phyloP scores from a whole-genome alignment of 2,888 invertebrate genomes.

The Morpho deidamia region DNA sequence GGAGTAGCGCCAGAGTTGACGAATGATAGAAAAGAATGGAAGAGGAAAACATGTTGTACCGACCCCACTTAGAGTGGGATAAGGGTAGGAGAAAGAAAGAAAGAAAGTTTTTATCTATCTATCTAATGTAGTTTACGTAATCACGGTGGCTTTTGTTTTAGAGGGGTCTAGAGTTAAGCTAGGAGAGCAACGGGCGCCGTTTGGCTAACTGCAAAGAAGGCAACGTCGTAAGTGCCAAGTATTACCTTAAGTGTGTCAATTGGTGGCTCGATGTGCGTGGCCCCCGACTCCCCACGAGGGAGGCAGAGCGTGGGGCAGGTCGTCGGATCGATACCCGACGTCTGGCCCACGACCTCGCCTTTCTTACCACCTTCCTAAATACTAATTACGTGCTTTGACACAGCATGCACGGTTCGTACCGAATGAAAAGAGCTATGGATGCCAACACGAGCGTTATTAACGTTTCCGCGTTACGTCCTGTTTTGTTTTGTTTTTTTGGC shows the following conservation, averaged over 20 bases:
- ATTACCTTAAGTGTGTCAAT: conserved; percentile 78
- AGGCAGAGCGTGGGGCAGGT: conserved; percentile 73
- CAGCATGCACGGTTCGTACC: conserved; percentile 65
- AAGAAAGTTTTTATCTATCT: no score
- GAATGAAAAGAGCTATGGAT: conserved; percentile 70
- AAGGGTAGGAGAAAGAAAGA: no score
- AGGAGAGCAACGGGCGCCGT: conserved; percentile 21
- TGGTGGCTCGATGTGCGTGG: conserved; percentile 75
- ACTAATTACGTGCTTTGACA: conserved; percentile 79
- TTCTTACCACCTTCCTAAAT: conserved; percentile 79
- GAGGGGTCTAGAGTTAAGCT: conserved; percentile 9
- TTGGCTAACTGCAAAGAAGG: conserved; percentile 42
- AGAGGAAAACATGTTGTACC: no score
- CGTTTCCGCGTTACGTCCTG: conserved; percentile 43
- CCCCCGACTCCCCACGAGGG: conserved; percentile 53
- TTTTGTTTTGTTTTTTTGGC: conserved; percentile 66
- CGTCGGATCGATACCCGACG: conserved; percentile 82
- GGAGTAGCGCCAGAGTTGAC: no score
- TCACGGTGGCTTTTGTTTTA: conserved; percentile 10
- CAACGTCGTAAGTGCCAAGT: conserved; percentile 64
- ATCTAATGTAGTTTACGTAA: conserved; percentile 16
- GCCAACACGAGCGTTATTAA: conserved; percentile 39
- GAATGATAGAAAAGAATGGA: no score
- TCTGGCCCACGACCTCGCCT: conserved; percentile 80
- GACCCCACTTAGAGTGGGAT: no score